Base-by-base conservation (phyloP, 1,140 invertebrate genomes). In the Drosophila nasuta region DNA sequence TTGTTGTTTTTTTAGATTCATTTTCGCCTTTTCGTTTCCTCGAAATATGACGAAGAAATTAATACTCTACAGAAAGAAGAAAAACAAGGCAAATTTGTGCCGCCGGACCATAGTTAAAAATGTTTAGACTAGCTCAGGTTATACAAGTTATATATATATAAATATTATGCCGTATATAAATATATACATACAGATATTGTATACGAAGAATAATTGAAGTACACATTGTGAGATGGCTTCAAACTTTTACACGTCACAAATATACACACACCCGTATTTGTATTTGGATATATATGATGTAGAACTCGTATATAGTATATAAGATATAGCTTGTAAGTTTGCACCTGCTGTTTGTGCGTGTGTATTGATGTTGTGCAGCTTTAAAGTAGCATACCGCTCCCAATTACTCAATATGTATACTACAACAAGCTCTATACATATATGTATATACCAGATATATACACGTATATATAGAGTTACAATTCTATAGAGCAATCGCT, bases 51-150 rank as follows among this genome's bases (percentile, higher is more conserved):
- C 1, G 7, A 20, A 35, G 11, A 48, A 25, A 25, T 25, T 25
- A 25, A 51, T 30, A 74, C 25, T 67, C 58, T 17, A 68, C 51
- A 67, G 3, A 25, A 25, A 25, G 20, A 25, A 25, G 59, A 72
- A 54, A 41, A 63, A 72, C 46, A 41, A 70, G 83, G 79, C 49
- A 43, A 58, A 38, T 48, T 33, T 11, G 46, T 79, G 83, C 83
- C 77, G 48, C 49, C 63, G 83, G 83, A 88, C 83, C 83, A 88
- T 88, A 88, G 83, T 83, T 83, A 88, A 88, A 87, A 89, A 85
- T 88, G 74, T 88, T 88, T 88, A 89, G 85, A 88, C 85, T 88
- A 89, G 81, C 85, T 88, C 85, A 88, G 85, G 85, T 88, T 88
- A 89, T 74, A 81, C 57, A 79, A 59, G 59, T 58, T 64, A 63